Evolutionary conservation across 1,140 invertebrate genomes (phyloP), one percentile per base, ranked within the genome.

Genomic region (Lasioglossum baleicum): DNA sequence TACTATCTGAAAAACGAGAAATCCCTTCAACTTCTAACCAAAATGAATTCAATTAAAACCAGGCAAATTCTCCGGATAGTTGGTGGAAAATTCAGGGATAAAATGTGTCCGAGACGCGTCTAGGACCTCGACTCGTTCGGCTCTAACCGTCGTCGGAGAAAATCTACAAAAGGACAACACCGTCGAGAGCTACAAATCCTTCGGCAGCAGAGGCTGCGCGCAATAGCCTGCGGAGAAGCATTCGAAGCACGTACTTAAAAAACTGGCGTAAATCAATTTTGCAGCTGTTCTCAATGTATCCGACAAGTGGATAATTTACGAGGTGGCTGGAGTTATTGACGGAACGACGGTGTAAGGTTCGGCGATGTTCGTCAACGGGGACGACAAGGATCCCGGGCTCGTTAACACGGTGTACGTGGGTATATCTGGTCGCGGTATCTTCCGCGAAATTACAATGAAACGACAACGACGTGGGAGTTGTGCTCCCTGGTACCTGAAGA

Each of bases 241-340:
- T 77, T 77, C 75, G 7, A 6, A 8, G 56, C 75, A 77, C 75
- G 67, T 40, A 77, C 66, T 77, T 77, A 40, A 70, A 77, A 70
- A 58, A 77, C 11, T 51, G n/a, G 44, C 56, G 67, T 77, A 71
- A 71, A 77, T 77, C 75, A 77, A 11, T 8, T 17, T 53, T 40
- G 42, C 10, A 11, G 11, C 65, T 5, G 64, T 22, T 67, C 35
- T n/a, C 48, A 5, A 40, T 70, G n/a, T 40, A 56, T 58, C 68
- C 7, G 20, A 20, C 31, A 26, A 61, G 35, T 71, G 42, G n/a
- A 77, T 44, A 44, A 77, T 70, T 40, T 60, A 51, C 75, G 56
- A 51, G 56, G 8, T n/a, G 42, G 5, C n/a, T 15, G 26, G 20
- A 71, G 35, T 69, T 69, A 76, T 48, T 17, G 67, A 51, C 22